These are phyloP conservation scores for Cygnus buccinator DNA, from an alignment of 2,113 vertebrate species.

Conservation along the genomic window DNA sequence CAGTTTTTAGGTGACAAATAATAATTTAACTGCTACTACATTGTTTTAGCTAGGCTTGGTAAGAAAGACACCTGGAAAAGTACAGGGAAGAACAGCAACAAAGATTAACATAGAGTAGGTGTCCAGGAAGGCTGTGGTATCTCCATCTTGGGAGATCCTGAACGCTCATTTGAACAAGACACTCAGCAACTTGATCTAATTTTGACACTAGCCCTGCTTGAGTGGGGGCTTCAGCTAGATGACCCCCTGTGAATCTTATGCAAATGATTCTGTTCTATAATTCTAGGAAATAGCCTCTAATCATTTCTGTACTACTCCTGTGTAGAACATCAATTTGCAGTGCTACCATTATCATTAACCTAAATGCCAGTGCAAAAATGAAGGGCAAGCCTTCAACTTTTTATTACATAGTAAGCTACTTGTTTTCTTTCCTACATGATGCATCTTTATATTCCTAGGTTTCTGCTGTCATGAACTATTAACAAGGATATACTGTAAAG, in stretches of 20 bases:
- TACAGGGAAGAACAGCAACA: not conserved
- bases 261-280: not conserved
- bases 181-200: not conserved
- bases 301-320: not conserved
- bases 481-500: not conserved
- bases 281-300: not conserved
- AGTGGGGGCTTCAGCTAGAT: not conserved
- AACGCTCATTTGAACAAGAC: not conserved
- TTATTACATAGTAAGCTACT: not conserved
- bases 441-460: not conserved
- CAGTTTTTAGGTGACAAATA: not conserved
- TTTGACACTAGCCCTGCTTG: not conserved
- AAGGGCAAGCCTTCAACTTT: not conserved
- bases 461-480: not conserved
- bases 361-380: not conserved
- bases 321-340: not conserved
- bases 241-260: rapidly evolving
- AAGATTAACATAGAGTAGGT: not conserved
- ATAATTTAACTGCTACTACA: not conserved
- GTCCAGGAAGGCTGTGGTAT: not conserved
- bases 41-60: not conserved
- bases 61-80: not conserved
- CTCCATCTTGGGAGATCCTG: not conserved
- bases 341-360: not conserved
- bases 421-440: not conserved